Conservation (phyloP, 2,888 invertebrate species). For the Hyppa rectilinea region DNA sequence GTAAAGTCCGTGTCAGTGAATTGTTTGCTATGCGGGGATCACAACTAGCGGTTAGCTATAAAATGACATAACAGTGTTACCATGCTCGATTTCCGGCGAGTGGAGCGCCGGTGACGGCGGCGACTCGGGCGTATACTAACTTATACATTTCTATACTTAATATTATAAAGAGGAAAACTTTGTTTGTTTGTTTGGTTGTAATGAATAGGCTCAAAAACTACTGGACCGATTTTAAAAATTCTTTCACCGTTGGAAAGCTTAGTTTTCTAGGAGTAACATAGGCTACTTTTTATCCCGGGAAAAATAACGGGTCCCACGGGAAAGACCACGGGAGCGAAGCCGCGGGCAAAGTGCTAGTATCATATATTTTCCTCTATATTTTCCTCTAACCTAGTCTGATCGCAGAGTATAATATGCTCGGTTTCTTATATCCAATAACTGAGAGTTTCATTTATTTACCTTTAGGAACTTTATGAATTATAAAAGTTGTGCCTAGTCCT, state of each 20-base stretch:
- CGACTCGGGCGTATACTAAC: background rate
- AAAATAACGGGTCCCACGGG: too few species aligned
- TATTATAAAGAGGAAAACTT: too few species aligned
- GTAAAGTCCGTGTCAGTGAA: slow-evolving; percentile 13
- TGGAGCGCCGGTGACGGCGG: slow-evolving; percentile 39
- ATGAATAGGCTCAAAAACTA: too few species aligned
- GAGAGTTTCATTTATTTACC: background rate
- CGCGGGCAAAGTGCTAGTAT: too few species aligned
- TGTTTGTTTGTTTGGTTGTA: too few species aligned
- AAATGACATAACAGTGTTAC: slow-evolving; percentile 50
- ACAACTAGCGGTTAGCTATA: slow-evolving; percentile 33
- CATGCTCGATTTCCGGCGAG: slow-evolving; percentile 38
- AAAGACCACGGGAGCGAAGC: too few species aligned
- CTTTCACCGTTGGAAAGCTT: too few species aligned
- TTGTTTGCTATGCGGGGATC: background rate
- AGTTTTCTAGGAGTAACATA: too few species aligned
- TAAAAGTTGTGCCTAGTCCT: background rate
- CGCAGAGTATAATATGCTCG: background rate
- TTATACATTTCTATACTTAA: too few species aligned
- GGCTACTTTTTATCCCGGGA: too few species aligned
- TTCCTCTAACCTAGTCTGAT: background rate
- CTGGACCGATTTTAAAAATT: too few species aligned
- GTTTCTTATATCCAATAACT: background rate
- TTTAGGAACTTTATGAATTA: background rate
- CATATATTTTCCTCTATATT: too few species aligned